phyloP scores from a whole-genome alignment of 2,888 invertebrate species.

The Parelbella ahira region DNA sequence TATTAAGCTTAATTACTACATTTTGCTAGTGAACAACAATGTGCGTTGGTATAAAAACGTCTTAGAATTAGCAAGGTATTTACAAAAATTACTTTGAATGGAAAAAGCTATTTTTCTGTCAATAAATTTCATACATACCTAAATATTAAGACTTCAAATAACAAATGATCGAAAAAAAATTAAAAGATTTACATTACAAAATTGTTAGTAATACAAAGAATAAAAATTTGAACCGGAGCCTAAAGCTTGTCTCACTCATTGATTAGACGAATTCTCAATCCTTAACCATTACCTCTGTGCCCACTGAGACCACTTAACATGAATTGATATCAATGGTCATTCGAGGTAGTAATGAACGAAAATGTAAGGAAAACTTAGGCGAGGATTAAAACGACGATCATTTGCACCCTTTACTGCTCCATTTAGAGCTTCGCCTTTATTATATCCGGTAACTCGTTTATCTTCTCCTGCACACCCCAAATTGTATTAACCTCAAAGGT shows the following conservation, averaged over 20 bases:
- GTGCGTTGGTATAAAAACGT: too few species aligned
- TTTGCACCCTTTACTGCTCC: too few species aligned
- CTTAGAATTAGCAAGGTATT: not conserved
- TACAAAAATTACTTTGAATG: not conserved
- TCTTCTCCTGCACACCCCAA: constrained; percentile 6
- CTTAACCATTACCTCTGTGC: constrained; percentile 1
- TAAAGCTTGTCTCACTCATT: too few species aligned
- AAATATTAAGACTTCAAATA: too few species aligned
- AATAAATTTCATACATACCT: too few species aligned
- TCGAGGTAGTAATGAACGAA: not conserved
- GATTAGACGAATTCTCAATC: constrained; percentile 6
- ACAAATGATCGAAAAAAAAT: too few species aligned
- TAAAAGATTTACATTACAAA: too few species aligned
- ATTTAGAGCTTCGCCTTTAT: not conserved
- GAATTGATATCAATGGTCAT: constrained; percentile 5
- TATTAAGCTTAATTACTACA: too few species aligned
- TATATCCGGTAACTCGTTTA: constrained; percentile 5
- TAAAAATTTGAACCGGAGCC: too few species aligned
- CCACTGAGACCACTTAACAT: constrained; percentile 7
- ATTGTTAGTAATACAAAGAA: too few species aligned
- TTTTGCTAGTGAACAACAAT: too few species aligned
- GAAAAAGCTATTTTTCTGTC: not conserved
- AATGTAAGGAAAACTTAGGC: not conserved
- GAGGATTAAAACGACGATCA: too few species aligned
- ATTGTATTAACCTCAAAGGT: constrained; percentile 5